Evolutionary conservation across 2,888 invertebrate genomes (phyloP).

Genomic region (Choristoneura rosaceana): DNA sequence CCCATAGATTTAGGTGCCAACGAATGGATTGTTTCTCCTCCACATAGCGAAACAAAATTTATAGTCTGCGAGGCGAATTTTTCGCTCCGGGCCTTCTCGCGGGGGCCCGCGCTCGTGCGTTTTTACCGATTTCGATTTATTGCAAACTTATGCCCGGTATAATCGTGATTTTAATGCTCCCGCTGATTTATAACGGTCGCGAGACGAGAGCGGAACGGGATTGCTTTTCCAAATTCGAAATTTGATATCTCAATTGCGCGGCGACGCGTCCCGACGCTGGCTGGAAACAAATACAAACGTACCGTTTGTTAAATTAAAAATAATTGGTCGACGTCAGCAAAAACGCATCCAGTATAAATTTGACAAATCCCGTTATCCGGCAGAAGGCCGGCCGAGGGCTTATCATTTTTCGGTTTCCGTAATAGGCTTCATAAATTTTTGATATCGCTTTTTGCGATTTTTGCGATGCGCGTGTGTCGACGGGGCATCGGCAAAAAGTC

Average conservation of each 20-base stretch:
- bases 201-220: constrained; percentile 60
- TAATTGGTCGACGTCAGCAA: constrained; percentile 64
- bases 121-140: constrained; percentile 79
- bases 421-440: constrained; percentile 81
- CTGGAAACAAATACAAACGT: constrained; percentile 1
- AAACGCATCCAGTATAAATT: constrained; percentile 61
- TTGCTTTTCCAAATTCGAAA: constrained; percentile 83
- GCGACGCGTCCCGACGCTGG: constrained; percentile 60
- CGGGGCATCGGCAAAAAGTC: constrained; percentile 46
- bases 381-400: constrained; percentile 48
- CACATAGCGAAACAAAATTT: constrained; percentile 68
- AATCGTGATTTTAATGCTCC: constrained; percentile 83
- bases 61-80: constrained; percentile 69
- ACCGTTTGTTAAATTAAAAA: constrained; percentile 58
- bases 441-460: constrained; percentile 70
- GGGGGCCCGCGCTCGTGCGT: constrained; percentile 51
- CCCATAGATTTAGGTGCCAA: constrained; percentile 75
- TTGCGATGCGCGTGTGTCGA: constrained; percentile 48
- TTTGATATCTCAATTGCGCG: constrained; percentile 82
- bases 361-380: constrained; percentile 72
- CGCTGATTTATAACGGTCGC: constrained; percentile 76
- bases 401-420: constrained; percentile 77
- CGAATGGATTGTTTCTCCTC: constrained; percentile 80
- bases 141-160: constrained; percentile 80
- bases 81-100: constrained; percentile 52